Evolutionary conservation across 2,797 vertebrate genomes (phyloP).

Genomic region (Myotis planiceps): DNA sequence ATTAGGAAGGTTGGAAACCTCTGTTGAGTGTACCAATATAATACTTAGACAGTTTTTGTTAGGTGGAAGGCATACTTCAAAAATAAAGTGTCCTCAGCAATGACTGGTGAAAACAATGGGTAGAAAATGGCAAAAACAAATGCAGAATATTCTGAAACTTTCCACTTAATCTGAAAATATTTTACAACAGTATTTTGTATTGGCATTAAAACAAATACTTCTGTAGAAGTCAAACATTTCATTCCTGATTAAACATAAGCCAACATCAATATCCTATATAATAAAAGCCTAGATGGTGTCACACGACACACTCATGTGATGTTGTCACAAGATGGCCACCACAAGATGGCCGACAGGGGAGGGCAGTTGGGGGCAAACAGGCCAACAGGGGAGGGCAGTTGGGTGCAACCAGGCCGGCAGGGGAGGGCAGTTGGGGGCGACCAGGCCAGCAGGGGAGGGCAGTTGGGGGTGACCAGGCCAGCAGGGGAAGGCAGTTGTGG

Average conservation of each 20-base stretch:
- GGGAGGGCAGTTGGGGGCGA: too few relatives aligned
- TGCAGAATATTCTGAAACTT: conserved; percentile 6
- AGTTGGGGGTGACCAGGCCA: too few relatives aligned
- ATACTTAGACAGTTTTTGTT: not conserved
- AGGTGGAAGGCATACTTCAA: not conserved
- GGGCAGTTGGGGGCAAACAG: too few relatives aligned
- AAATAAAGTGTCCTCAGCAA: conserved; percentile 6
- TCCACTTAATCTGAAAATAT: conserved; percentile 36
- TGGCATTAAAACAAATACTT: conserved; percentile 4
- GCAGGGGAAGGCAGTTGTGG: too few relatives aligned
- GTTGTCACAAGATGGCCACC: too few relatives aligned
- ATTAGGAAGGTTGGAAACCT: not conserved
- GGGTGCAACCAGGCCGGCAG: too few relatives aligned
- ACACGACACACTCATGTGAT: too few relatives aligned
- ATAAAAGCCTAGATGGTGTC: too few relatives aligned
- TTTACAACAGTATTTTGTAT: not conserved
- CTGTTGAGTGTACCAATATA: not conserved
- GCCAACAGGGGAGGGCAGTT: too few relatives aligned
- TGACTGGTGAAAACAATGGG: not conserved
- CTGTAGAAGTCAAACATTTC: conserved; percentile 4
- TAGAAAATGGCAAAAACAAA: conserved; percentile 31
- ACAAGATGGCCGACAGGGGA: too few relatives aligned
- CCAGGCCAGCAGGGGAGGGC: rapidly evolving
- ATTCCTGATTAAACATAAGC: not conserved
- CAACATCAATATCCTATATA: not conserved